These are phyloP conservation scores for Callosobruchus maculatus DNA, from an alignment of 2,888 invertebrate genomes.

Conservation along the genomic window DNA sequence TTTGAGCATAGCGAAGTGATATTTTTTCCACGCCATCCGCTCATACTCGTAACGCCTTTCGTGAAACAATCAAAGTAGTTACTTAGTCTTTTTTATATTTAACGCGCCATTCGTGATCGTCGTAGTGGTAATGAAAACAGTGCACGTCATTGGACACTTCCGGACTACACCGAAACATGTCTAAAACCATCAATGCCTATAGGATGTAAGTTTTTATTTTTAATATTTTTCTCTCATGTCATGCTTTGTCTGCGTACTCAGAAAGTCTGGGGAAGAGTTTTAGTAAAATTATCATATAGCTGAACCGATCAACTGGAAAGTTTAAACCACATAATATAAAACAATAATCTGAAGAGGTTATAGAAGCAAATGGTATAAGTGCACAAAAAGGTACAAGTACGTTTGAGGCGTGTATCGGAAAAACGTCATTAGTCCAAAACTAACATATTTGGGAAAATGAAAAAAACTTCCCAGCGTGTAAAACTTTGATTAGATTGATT, in stretches of 20 bases:
- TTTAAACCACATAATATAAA: no score
- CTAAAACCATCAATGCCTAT: slow-evolving; percentile 85
- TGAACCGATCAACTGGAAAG: no score
- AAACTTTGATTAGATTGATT: no score
- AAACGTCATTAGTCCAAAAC: no score
- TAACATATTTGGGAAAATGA: no score
- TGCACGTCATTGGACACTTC: slow-evolving; percentile 19
- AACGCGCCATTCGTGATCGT: neutral
- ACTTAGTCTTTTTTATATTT: neutral
- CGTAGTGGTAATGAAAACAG: slow-evolving; percentile 27
- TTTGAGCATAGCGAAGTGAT: neutral
- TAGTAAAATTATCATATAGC: neutral
- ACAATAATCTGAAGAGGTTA: no score
- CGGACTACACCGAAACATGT: slow-evolving; percentile 54
- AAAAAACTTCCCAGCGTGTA: no score
- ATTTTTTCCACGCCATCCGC: neutral
- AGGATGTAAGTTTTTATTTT: slow-evolving; percentile 72
- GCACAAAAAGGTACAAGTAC: no score
- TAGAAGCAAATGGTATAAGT: no score
- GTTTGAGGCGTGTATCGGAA: no score
- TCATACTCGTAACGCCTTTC: neutral
- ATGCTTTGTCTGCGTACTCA: neutral
- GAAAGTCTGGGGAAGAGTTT: neutral
- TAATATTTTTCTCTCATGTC: slow-evolving; percentile 17
- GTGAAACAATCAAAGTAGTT: neutral